These are phyloP conservation scores for Toxotes lorentzi DNA, from an alignment of 2,797 vertebrate genomes.

Conservation along the genomic window DNA sequence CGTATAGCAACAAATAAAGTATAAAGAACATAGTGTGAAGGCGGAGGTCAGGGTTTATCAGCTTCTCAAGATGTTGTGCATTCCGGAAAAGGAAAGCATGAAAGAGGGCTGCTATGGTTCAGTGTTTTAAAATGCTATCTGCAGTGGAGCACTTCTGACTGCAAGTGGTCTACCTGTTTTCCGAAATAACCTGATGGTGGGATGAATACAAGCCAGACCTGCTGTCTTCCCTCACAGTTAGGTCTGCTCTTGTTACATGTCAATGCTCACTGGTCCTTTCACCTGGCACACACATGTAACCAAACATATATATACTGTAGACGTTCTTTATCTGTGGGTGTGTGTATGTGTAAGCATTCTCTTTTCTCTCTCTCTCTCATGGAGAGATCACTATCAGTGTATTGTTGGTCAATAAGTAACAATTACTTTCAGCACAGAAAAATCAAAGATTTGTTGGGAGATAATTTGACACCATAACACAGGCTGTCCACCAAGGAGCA, in stretches of 20 bases:
- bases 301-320: background rate
- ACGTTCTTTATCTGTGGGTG: background rate
- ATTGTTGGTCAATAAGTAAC: background rate
- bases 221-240: conserved; percentile 26
- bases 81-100: conserved; percentile 38
- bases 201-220: conserved; percentile 27
- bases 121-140: conserved; percentile 48
- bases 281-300: conserved; percentile 14
- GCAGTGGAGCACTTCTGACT: conserved; percentile 33
- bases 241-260: conserved; percentile 23
- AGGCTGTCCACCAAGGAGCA: background rate
- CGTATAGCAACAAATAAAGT: background rate
- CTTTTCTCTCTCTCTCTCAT: background rate
- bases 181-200: conserved; percentile 45
- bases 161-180: conserved; percentile 37
- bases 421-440: background rate
- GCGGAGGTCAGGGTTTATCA: conserved; percentile 30
- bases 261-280: conserved; percentile 28
- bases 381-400: background rate
- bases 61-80: conserved; percentile 27
- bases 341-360: background rate
- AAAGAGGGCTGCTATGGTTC: conserved; percentile 38
- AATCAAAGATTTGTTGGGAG: background rate
- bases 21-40: background rate
- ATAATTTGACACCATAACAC: background rate